A percentile compares a stretch with the other conserved stretches of the same genome.
Conservation (phyloP, 2,113 vertebrate species). For the Prolemur simus region DNA sequence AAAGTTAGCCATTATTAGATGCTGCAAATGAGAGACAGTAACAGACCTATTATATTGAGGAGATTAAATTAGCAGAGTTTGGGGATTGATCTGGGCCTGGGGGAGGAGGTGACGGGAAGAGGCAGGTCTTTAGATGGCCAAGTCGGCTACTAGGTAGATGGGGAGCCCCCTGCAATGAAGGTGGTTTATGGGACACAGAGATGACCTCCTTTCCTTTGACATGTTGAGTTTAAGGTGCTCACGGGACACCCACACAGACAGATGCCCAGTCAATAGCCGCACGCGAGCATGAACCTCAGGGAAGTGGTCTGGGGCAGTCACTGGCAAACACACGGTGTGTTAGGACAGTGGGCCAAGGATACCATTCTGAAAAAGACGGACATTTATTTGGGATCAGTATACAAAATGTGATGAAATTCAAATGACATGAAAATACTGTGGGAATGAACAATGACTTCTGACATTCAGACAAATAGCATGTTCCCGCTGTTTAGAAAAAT, state of each 20-base stretch:
- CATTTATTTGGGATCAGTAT: conserved; percentile 1
- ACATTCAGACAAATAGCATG: not conserved
- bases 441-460: not conserved
- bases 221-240: not conserved
- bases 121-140: not conserved
- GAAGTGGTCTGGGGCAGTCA: not conserved
- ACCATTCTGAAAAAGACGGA: not conserved
- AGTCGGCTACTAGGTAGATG: not conserved
- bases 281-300: not conserved
- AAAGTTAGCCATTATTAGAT: not conserved
- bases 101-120: not conserved
- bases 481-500: not conserved
- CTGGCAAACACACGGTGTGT: not conserved
- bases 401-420: conserved; percentile 19
- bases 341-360: not conserved
- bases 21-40: not conserved
- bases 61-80: not conserved
- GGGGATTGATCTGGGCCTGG: not conserved
- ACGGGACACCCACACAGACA: too few relatives aligned
- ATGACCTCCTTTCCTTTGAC: not conserved
- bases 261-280: not conserved
- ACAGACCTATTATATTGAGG: not conserved
- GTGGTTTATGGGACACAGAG: not conserved
- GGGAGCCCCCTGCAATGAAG: not conserved
- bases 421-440: not conserved